A percentile compares a stretch with the other conserved stretches of the same genome.
phyloP scores from a whole-genome alignment of 2,113 vertebrate genomes.

The Pedionomus torquatus region DNA sequence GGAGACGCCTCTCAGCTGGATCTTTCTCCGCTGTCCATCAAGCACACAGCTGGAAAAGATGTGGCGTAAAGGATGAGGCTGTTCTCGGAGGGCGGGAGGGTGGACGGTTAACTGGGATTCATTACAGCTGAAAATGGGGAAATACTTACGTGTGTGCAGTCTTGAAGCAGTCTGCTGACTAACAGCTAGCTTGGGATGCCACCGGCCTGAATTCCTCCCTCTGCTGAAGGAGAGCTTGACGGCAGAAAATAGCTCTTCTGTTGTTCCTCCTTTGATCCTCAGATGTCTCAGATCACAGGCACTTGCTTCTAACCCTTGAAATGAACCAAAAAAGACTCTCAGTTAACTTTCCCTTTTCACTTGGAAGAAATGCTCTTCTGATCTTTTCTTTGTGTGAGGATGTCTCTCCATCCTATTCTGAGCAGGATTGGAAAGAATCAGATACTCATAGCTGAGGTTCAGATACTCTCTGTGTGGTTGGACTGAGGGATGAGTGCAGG shows the following conservation, averaged over 20 bases:
- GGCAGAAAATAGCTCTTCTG: background rate
- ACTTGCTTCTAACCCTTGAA: background rate
- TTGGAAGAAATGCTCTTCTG: background rate
- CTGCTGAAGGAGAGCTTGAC: background rate
- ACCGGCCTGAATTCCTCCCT: background rate
- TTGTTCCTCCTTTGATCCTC: background rate
- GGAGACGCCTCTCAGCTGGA: background rate
- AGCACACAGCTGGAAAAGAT: background rate
- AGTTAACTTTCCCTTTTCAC: background rate
- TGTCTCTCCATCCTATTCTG: background rate
- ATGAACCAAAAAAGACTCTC: background rate
- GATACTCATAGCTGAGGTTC: background rate
- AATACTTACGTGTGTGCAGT: accelerated
- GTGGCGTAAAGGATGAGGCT: background rate
- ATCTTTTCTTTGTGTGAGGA: background rate
- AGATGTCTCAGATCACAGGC: background rate
- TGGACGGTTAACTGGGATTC: background rate
- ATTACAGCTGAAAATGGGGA: background rate
- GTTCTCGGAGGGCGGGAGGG: background rate
- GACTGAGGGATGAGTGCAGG: background rate
- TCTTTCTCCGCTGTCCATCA: background rate
- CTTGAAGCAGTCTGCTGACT: background rate
- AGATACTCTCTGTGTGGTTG: background rate
- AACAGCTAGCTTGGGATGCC: background rate
- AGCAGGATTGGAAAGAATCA: background rate